phyloP scores from a whole-genome alignment of 2,888 invertebrate genomes.

The Parasteatoda lunata region DNA sequence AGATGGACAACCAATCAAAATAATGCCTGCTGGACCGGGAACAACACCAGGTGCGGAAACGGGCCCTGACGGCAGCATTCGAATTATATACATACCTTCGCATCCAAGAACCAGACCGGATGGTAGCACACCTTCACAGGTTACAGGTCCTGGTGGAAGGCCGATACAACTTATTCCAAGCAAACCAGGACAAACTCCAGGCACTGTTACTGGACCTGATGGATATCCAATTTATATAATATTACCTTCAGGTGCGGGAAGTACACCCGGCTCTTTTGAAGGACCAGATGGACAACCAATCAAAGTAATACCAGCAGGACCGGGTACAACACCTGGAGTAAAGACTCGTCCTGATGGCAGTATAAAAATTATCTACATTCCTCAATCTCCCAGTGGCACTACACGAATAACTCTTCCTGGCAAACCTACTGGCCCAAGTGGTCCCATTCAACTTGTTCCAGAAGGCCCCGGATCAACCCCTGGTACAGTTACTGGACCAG shows the following conservation, averaged over 20 bases:
- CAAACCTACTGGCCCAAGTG: too few species aligned
- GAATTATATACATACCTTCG: conserved; percentile 13
- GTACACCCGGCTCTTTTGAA: conserved; percentile 19
- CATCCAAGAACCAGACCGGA: too few species aligned
- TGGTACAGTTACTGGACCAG: background rate
- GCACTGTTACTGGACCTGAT: conserved; percentile 19
- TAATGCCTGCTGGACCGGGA: conserved; percentile 35
- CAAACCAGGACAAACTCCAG: too few species aligned
- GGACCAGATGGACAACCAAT: conserved; percentile 21
- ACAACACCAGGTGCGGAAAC: conserved; percentile 29
- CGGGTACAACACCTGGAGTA: too few species aligned
- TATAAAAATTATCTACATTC: too few species aligned
- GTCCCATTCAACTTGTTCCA: background rate
- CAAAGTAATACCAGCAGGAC: too few species aligned
- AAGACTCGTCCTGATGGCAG: too few species aligned
- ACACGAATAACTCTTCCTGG: too few species aligned
- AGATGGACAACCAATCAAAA: conserved; percentile 23
- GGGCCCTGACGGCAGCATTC: conserved; percentile 16
- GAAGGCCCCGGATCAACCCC: background rate
- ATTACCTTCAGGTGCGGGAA: conserved; percentile 37
- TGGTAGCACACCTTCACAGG: too few species aligned
- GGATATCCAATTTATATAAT: conserved; percentile 22
- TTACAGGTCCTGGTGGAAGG: too few species aligned
- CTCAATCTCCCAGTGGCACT: too few species aligned
- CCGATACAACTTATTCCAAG: too few species aligned